Percentiles rank a stretch among this genome's conserved stretches.
phyloP scores from a whole-genome alignment of 2,888 invertebrate genomes.

The Subacronicta megacephala region DNA sequence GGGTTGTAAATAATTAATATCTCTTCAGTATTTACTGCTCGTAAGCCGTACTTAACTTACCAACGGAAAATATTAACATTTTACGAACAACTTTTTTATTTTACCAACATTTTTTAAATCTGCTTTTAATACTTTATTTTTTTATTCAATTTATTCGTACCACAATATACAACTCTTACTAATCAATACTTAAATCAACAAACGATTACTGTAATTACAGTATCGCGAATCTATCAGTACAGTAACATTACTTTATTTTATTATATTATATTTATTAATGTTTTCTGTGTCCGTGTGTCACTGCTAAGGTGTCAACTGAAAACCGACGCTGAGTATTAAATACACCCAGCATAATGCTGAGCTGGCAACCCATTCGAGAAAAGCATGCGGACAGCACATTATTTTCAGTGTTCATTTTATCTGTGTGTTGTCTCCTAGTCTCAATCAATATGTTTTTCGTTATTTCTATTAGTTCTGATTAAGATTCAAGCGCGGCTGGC shows the following conservation, averaged over 20 bases:
- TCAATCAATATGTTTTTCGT: too few relatives aligned
- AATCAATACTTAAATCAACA: not conserved
- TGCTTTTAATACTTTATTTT: not conserved
- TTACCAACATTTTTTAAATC: constrained; percentile 12
- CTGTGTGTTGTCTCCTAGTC: too few relatives aligned
- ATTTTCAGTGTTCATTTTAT: too few relatives aligned
- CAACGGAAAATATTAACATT: constrained; percentile 35
- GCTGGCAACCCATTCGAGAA: too few relatives aligned
- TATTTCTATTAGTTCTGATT: not conserved
- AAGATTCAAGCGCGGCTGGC: not conserved
- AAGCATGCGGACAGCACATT: too few relatives aligned
- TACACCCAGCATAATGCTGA: too few relatives aligned
- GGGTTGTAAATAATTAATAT: constrained; percentile 39
- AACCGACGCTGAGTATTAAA: too few relatives aligned
- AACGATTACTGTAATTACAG: not conserved
- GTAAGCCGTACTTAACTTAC: constrained; percentile 34
- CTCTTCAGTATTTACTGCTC: constrained; percentile 33
- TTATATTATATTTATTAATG: too few relatives aligned
- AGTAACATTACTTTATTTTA: too few relatives aligned
- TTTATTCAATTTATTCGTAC: not conserved
- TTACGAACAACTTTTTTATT: constrained; percentile 34
- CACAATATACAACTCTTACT: not conserved
- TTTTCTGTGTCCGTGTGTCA: too few relatives aligned
- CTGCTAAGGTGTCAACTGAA: too few relatives aligned
- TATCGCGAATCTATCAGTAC: not conserved